phyloP scores from a whole-genome alignment of 2,888 invertebrate species.

The Galerucella pusilla region DNA sequence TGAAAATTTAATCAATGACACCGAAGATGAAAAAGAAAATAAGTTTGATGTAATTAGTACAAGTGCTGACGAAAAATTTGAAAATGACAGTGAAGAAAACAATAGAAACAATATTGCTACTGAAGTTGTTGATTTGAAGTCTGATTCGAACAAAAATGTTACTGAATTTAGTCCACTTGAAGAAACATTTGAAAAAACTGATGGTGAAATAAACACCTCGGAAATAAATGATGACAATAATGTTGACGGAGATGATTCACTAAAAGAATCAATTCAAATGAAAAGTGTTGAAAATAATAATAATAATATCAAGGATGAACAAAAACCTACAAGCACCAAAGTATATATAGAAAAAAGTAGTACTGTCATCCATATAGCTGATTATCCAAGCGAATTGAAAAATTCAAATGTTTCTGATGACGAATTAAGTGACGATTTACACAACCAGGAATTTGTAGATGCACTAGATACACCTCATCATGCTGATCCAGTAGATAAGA shows the following conservation, averaged over 20 bases:
- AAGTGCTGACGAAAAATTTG: background rate
- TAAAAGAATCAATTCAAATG: no score
- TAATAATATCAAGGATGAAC: background rate
- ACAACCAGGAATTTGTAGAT: constrained; percentile 53
- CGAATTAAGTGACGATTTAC: constrained; percentile 50
- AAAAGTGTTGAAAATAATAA: background rate
- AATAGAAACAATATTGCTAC: background rate
- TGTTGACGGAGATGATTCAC: background rate
- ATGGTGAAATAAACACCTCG: no score
- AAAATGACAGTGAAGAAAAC: background rate
- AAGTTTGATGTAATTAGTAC: background rate
- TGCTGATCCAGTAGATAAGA: background rate
- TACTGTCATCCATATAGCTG: constrained; percentile 61
- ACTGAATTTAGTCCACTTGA: background rate
- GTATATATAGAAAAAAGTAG: constrained; percentile 63
- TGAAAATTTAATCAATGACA: constrained; percentile 40
- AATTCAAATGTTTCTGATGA: constrained; percentile 46
- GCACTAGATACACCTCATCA: constrained; percentile 47
- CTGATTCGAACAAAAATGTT: background rate
- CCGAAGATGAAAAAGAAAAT: constrained; percentile 18
- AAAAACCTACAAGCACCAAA: constrained; percentile 44
- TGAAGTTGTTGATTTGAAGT: background rate
- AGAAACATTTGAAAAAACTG: background rate
- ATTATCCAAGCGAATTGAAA: constrained; percentile 49
- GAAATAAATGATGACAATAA: background rate